phyloP scores from a whole-genome alignment of 2,797 vertebrate genomes.

The Gymnocypris eckloni region DNA sequence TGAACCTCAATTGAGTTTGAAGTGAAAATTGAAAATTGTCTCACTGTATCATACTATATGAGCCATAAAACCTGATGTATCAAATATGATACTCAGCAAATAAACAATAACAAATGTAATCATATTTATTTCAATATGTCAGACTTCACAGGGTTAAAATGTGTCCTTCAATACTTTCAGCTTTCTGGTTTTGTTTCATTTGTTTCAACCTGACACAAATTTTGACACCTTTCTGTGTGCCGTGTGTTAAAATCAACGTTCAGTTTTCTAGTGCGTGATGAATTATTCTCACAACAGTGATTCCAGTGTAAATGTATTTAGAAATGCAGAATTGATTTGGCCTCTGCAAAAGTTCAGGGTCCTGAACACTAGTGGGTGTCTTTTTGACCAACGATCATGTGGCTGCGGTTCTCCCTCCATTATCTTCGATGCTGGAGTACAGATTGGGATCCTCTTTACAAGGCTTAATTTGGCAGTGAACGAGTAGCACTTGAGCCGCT shows the following conservation, averaged over 20 bases:
- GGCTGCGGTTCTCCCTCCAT: neutral
- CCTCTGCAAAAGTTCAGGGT: neutral
- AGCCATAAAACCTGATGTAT: neutral
- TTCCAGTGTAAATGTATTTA: neutral
- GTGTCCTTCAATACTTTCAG: neutral
- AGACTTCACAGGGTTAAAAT: neutral
- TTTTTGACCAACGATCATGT: neutral
- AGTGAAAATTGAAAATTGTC: neutral
- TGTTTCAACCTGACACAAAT: neutral
- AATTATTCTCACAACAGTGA: neutral
- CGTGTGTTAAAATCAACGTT: neutral
- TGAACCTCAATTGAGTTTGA: neutral
- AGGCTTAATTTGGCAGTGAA: constrained; percentile 29
- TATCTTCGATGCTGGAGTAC: neutral
- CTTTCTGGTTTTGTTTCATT: neutral
- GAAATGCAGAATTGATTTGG: neutral
- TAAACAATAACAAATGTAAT: too few relatives aligned
- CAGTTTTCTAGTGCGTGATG: neutral
- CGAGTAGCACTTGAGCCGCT: constrained; percentile 5
- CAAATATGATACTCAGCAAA: too few relatives aligned
- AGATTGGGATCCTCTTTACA: constrained; percentile 21
- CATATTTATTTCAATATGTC: neutral
- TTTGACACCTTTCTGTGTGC: neutral
- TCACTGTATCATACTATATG: neutral
- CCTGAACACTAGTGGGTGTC: neutral